These are phyloP conservation scores for Melanotaenia pygmaea DNA, from an alignment of 2,797 vertebrate genomes.

Conservation along the genomic window DNA sequence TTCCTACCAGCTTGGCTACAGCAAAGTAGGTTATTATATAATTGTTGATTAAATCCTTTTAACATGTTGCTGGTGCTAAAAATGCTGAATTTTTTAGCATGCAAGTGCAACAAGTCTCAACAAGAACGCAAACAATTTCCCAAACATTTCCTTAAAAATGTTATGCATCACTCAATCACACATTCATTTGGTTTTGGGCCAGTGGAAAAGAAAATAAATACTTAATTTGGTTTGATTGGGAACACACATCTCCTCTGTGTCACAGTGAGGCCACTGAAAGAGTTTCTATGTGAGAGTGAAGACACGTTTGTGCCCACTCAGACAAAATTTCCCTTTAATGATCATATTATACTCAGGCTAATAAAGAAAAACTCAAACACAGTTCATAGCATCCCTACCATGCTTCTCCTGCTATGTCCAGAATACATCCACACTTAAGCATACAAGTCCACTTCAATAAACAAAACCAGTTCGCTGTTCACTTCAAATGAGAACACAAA, in stretches of 20 bases:
- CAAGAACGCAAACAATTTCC: constrained; percentile 14
- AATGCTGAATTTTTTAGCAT: neutral
- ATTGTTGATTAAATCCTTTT: neutral
- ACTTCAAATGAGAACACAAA: constrained; percentile 39
- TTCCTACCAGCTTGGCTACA: neutral
- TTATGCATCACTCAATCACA: constrained; percentile 20
- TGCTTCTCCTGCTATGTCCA: constrained; percentile 35
- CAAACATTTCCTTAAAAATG: constrained; percentile 19
- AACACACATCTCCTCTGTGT: constrained; percentile 37
- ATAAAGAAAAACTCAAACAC: constrained; percentile 32
- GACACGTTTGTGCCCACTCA: constrained; percentile 46
- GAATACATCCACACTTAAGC: constrained; percentile 40
- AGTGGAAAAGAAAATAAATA: constrained; percentile 66
- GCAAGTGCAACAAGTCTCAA: too few relatives aligned
- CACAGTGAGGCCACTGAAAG: constrained; percentile 20
- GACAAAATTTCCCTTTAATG: constrained; percentile 79
- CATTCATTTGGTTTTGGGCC: constrained; percentile 54
- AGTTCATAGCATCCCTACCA: constrained; percentile 23
- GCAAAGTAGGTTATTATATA: neutral
- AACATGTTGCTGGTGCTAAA: neutral
- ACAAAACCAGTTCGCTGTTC: constrained; percentile 51
- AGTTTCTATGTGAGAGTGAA: constrained; percentile 39
- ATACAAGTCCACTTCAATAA: constrained; percentile 33
- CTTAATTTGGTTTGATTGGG: constrained; percentile 68
- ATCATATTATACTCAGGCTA: constrained; percentile 58